These are phyloP conservation scores for Tyrophagus putrescentiae DNA, from an alignment of 1,140 invertebrate species.

Conservation along the genomic window DNA sequence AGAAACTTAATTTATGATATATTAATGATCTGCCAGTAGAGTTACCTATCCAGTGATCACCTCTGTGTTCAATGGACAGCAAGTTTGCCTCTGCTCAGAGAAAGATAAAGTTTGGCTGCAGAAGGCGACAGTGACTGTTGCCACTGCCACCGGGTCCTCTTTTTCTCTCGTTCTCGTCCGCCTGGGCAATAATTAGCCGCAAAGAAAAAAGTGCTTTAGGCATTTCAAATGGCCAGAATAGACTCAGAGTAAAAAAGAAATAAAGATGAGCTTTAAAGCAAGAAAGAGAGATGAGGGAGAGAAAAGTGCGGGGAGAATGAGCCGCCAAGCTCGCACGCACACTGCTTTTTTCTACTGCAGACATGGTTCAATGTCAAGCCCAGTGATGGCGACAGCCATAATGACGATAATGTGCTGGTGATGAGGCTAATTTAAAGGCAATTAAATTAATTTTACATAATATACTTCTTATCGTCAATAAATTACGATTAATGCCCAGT, in stretches of 20 bases:
- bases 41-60: neutral
- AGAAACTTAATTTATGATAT: conserved; percentile 9
- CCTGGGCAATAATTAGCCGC: conserved; percentile 9
- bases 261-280: no score
- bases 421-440: conserved; percentile 18
- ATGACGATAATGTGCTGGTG: conserved; percentile 13
- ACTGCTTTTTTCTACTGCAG: no score
- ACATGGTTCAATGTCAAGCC: neutral
- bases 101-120: neutral
- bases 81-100: neutral
- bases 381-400: conserved; percentile 11
- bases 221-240: neutral
- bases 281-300: no score
- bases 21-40: conserved; percentile 8
- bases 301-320: neutral
- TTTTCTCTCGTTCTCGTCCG: no score
- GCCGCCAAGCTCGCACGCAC: no score
- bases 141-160: no score
- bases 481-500: conserved; percentile 11
- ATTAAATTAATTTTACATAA: conserved; percentile 16
- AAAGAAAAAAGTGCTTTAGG: conserved; percentile 1
- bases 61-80: neutral
- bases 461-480: conserved; percentile 5
- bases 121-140: no score
- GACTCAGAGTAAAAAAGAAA: no score